Evolutionary conservation across 2,797 vertebrate genomes (phyloP).

Genomic region (Hybognathus amarus): DNA sequence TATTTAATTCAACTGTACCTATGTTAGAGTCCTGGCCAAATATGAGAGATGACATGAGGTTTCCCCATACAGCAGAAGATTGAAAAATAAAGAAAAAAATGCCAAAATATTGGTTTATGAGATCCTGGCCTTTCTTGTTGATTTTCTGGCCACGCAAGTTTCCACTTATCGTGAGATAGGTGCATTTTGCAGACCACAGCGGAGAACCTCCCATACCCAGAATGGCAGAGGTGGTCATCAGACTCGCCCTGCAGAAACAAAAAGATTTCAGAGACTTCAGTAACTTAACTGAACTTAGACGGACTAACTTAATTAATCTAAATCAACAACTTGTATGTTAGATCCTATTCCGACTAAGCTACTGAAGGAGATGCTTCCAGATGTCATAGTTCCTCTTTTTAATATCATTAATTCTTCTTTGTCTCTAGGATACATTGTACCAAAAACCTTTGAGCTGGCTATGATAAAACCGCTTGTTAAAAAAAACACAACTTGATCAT

Average conservation of each 20-base stretch:
- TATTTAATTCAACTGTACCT: slow-evolving; percentile 72
- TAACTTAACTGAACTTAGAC: not conserved
- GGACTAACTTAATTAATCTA: too few species aligned
- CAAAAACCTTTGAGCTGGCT: too few species aligned
- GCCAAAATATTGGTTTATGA: slow-evolving; percentile 93
- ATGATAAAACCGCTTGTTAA: too few species aligned
- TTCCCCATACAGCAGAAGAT: slow-evolving; percentile 91
- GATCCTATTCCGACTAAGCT: too few species aligned
- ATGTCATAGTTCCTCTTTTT: too few species aligned
- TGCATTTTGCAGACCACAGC: slow-evolving; percentile 93
- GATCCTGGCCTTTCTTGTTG: slow-evolving; percentile 77
- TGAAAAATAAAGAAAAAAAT: slow-evolving; percentile 95
- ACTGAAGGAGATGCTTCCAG: too few species aligned
- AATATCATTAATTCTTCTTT: too few species aligned
- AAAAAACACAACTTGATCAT: too few species aligned
- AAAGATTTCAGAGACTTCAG: not conserved
- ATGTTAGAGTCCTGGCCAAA: slow-evolving; percentile 78
- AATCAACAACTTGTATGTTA: too few species aligned
- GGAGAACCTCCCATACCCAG: slow-evolving; percentile 91
- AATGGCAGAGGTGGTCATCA: slow-evolving; percentile 90
- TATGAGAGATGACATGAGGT: slow-evolving; percentile 94
- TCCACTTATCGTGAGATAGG: slow-evolving; percentile 89
- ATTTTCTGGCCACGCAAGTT: slow-evolving; percentile 74
- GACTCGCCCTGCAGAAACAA: slow-evolving; percentile 82
- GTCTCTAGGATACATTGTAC: too few species aligned